Evolutionary conservation across 2,113 vertebrate species (phyloP), one percentile per base, ranked within the genome.

Genomic region (Promerops cafer): DNA sequence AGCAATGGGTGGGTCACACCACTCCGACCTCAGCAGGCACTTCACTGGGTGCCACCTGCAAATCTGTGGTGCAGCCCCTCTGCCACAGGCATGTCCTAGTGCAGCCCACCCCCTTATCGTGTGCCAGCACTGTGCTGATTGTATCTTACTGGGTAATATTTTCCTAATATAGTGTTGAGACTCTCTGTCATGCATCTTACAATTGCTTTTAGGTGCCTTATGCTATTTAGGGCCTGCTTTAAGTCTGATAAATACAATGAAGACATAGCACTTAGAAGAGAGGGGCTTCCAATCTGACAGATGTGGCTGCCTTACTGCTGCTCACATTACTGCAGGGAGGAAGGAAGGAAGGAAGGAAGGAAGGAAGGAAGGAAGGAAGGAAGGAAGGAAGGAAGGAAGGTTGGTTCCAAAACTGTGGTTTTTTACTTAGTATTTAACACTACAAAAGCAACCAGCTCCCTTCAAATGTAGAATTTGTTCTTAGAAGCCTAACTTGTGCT

Each of bases 31-130:
- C 60, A 42, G 33, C 17, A 65, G 64, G 12, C 23, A 56, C 33
- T 87, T 64, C 45, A 6, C 11, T 24, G 39, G 13, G 11, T 64
- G 63, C 12, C 39, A 6, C 35, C 30, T 69, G 69, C n/a, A 78
- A 44, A 52, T 5, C 19, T 20, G 27, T 19, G 31, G 3, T 24
- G 17, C 54, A 74, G 22, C 28, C 56, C 9, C 11, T 39, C 37
- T 81, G 20, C 50, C 52, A 10, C 44, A 24, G 16, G 8, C 7
- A 11, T 9, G 24, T 53, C 50, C 50, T 11, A 16, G 40, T 5
- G 31, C 42, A 54, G 31, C 45, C 56, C 35, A 74, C 2, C 15
- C 13, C 8, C 13, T 42, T 10, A 7, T 1, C 3, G 0, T 13
- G 53, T 27, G 31, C 42, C 57, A 40, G 26, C 12, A 17, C 47